phyloP scores from a whole-genome alignment of 35 echinoderm and acorn worm species.

The Stichopus chloronotus region DNA sequence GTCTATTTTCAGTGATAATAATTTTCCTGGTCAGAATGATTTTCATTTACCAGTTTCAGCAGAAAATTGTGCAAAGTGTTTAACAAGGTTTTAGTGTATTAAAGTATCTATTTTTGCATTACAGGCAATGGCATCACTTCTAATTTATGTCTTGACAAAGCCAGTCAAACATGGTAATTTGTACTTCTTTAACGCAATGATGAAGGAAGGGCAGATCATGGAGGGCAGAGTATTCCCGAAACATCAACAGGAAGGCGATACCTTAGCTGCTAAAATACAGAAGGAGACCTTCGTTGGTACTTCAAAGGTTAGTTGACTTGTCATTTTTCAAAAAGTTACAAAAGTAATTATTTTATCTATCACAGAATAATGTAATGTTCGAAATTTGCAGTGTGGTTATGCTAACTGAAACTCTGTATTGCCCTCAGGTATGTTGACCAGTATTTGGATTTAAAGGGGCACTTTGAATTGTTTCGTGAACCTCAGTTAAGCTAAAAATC shows the following conservation, averaged over 20 bases:
- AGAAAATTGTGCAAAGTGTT: slow-evolving; percentile 9
- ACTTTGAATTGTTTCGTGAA: too few relatives aligned
- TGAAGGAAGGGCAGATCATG: background rate
- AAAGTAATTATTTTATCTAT: background rate
- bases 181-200: background rate
- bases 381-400: background rate
- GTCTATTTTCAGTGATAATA: slow-evolving; percentile 4
- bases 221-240: background rate
- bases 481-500: too few relatives aligned
- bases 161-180: background rate
- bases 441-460: too few relatives aligned
- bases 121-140: background rate
- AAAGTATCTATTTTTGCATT: background rate
- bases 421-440: too few relatives aligned
- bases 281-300: slow-evolving; percentile 7
- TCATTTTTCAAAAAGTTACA: background rate
- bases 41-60: slow-evolving; percentile 8
- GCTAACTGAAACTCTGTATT: too few relatives aligned
- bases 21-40: slow-evolving; percentile 2
- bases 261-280: background rate
- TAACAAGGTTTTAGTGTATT: too few relatives aligned
- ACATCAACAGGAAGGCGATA: slow-evolving; percentile 2
- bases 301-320: background rate
- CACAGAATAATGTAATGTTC: slow-evolving; percentile 9
- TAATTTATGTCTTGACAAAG: background rate